A percentile compares a stretch with the other conserved stretches of the same genome.
These are phyloP conservation scores for Phengaris alcon DNA, from an alignment of 2,888 invertebrate species.

Conservation along the genomic window DNA sequence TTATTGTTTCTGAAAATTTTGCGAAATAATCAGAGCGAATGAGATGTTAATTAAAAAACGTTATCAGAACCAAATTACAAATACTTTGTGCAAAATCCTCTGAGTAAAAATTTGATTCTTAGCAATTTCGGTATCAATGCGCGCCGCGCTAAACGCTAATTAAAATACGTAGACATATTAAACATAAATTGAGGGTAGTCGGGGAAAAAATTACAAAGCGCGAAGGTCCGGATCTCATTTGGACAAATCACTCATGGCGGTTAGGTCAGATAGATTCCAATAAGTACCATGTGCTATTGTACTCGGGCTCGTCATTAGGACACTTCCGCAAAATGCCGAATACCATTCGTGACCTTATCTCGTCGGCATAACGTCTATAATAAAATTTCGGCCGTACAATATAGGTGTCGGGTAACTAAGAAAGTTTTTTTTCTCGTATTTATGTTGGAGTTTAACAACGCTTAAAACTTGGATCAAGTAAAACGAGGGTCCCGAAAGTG, in stretches of 20 bases:
- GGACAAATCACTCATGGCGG: slow-evolving; percentile 78
- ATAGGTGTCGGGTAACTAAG: slow-evolving; percentile 18
- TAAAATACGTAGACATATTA: slow-evolving; percentile 34
- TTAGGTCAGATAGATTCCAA: slow-evolving; percentile 78
- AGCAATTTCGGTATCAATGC: slow-evolving; percentile 5
- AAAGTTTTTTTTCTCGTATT: slow-evolving; percentile 27
- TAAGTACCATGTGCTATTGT: slow-evolving; percentile 77
- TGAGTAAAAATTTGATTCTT: slow-evolving; percentile 5
- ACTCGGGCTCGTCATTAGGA: slow-evolving; percentile 73
- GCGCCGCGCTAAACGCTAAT: slow-evolving; percentile 31
- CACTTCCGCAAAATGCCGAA: slow-evolving; percentile 60
- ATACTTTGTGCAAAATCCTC: background rate
- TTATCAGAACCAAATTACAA: background rate
- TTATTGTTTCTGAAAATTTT: background rate
- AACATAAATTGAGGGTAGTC: slow-evolving; percentile 35
- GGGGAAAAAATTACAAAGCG: slow-evolving; percentile 67
- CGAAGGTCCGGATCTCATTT: slow-evolving; percentile 76
- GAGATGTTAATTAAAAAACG: slow-evolving; percentile 2
- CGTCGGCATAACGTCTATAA: slow-evolving; percentile 43
- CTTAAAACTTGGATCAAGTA: slow-evolving; percentile 28
- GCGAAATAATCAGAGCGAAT: background rate
- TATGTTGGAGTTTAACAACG: slow-evolving; percentile 23
- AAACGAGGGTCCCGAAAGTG: slow-evolving; percentile 13
- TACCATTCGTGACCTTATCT: slow-evolving; percentile 43
- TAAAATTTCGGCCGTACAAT: slow-evolving; percentile 2